Conservation (phyloP, 2,113 vertebrate genomes). For the Limanda limanda region DNA sequence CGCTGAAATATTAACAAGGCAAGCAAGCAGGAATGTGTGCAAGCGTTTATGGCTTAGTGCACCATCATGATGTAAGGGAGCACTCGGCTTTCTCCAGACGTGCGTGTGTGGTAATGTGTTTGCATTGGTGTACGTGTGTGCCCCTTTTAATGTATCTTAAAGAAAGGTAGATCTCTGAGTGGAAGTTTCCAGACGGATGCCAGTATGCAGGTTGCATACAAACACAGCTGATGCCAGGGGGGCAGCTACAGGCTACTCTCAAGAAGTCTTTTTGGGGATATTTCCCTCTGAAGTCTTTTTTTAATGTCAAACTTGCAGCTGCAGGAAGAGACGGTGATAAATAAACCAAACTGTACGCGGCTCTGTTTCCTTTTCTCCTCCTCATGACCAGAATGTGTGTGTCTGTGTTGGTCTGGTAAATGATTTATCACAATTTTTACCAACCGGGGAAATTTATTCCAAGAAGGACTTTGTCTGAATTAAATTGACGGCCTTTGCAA, state of each 20-base stretch:
- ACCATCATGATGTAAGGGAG: slow-evolving; percentile 31
- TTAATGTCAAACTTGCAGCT: slow-evolving; percentile 21
- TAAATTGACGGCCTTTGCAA: neutral
- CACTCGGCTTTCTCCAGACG: slow-evolving; percentile 15
- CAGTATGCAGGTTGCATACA: neutral
- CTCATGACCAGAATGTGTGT: slow-evolving; percentile 38
- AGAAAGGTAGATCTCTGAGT: neutral
- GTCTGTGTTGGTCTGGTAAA: neutral
- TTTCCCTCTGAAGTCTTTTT: neutral
- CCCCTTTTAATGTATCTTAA: neutral
- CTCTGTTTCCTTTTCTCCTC: slow-evolving; percentile 31
- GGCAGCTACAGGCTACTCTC: too few relatives aligned
- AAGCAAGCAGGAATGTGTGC: slow-evolving; percentile 30
- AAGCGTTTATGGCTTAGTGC: slow-evolving; percentile 31
- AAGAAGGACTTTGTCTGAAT: neutral
- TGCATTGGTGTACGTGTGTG: neutral
- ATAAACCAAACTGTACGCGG: slow-evolving; percentile 52
- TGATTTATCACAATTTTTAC: neutral
- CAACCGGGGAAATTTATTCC: neutral
- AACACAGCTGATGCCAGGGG: neutral
- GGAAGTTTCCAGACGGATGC: neutral
- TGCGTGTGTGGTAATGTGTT: slow-evolving; percentile 3
- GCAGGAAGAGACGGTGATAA: slow-evolving; percentile 44
- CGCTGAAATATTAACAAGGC: slow-evolving; percentile 80
- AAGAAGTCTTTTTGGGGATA: too few relatives aligned